These are phyloP conservation scores for Danaus plexippus DNA, from an alignment of 1,140 invertebrate genomes.

Conservation along the genomic window DNA sequence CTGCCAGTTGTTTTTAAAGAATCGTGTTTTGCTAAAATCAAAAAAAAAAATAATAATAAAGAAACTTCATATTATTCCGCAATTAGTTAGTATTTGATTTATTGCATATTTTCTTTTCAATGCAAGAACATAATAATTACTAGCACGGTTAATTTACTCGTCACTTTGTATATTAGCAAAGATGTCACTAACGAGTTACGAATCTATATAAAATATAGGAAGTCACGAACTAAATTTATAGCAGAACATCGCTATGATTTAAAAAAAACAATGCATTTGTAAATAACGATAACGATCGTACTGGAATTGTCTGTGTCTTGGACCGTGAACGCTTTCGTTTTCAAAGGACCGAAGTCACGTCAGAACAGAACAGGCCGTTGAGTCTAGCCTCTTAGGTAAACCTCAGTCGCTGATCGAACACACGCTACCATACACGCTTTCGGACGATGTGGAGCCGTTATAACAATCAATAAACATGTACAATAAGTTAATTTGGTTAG, in stretches of 20 bases:
- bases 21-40: too few relatives aligned
- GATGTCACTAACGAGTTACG: too few relatives aligned
- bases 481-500: constrained; percentile 35
- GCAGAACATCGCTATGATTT: constrained; percentile 33
- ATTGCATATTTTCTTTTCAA: too few relatives aligned
- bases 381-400: constrained; percentile 17
- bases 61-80: too few relatives aligned
- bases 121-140: too few relatives aligned
- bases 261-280: constrained; percentile 36
- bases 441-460: constrained; percentile 44
- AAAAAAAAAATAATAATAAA: too few relatives aligned
- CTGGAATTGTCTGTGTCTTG: constrained; percentile 48
- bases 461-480: constrained; percentile 44
- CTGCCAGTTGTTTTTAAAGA: too few relatives aligned
- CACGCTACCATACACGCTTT: constrained; percentile 34
- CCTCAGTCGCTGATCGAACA: constrained; percentile 50
- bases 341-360: constrained; percentile 50
- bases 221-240: constrained; percentile 29
- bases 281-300: constrained; percentile 52
- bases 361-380: constrained; percentile 16
- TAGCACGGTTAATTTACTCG: too few relatives aligned
- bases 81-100: too few relatives aligned
- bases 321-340: constrained; percentile 67
- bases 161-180: too few relatives aligned
- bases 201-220: constrained; percentile 12